Evolutionary conservation across 1,140 invertebrate species (phyloP).

Genomic region (Caenorhabditis inopinata): DNA sequence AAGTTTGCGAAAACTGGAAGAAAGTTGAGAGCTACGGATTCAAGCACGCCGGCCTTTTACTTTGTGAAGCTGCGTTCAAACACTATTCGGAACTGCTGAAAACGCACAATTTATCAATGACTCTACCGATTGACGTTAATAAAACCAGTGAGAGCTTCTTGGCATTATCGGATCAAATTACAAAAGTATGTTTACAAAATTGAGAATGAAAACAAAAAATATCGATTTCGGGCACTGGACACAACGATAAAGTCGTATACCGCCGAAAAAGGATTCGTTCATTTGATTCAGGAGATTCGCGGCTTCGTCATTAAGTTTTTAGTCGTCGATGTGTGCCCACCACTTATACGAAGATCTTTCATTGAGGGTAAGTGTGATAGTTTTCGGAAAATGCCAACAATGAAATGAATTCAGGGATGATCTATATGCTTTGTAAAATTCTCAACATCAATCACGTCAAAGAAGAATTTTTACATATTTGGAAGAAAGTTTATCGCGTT

Average conservation of each 20-base stretch:
- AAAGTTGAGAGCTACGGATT: conserved; percentile 51
- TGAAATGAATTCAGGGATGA: conserved; percentile 44
- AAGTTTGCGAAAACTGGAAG: conserved; percentile 52
- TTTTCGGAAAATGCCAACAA: no score
- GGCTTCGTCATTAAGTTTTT: conserved; percentile 50
- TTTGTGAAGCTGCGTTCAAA: conserved; percentile 44
- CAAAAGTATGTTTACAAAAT: conserved; percentile 16
- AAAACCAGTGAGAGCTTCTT: conserved; percentile 47
- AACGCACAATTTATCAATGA: conserved; percentile 36
- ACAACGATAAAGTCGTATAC: conserved; percentile 52
- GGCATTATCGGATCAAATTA: conserved; percentile 49
- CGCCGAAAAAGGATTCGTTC: conserved; percentile 44
- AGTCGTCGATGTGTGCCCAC: conserved; percentile 56
- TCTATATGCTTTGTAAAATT: conserved; percentile 49
- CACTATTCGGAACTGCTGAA: neutral
- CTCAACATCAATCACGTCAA: conserved; percentile 50
- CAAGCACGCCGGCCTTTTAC: conserved; percentile 42
- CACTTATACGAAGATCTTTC: conserved; percentile 55
- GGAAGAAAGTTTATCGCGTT: conserved; percentile 62
- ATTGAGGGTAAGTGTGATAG: conserved; percentile 59
- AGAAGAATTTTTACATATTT: conserved; percentile 52
- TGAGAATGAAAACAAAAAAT: neutral
- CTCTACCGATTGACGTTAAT: conserved; percentile 32
- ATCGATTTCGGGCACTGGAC: conserved; percentile 50
- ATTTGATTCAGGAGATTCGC: conserved; percentile 50